Conservation (phyloP, 2,797 vertebrate genomes). For the Tapirus indicus region DNA sequence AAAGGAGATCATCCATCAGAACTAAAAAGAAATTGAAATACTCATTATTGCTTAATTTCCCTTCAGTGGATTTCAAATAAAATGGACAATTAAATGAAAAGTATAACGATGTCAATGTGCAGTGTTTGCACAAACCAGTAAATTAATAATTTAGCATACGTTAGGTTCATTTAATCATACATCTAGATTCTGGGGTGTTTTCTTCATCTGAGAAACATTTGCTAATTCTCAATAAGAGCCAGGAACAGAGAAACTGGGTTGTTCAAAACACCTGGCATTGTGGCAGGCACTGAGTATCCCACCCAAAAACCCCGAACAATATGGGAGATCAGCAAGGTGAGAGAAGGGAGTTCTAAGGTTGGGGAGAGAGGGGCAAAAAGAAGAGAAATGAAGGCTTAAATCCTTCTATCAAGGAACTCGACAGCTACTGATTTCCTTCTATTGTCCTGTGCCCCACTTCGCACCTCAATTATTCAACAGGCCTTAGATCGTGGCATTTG, state of each 20-base stretch:
- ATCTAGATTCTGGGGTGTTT: neutral
- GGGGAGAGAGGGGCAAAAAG: too few species aligned
- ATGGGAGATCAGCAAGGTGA: neutral
- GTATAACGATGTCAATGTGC: neutral
- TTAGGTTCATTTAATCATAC: neutral
- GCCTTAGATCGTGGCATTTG: neutral
- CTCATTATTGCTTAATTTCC: neutral
- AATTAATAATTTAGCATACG: neutral
- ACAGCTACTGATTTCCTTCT: neutral
- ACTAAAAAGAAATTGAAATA: neutral
- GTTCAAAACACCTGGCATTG: neutral
- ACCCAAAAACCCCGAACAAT: neutral
- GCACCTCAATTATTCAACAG: neutral
- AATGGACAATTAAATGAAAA: neutral
- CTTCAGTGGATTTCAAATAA: conserved; percentile 55
- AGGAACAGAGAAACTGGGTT: conserved; percentile 8
- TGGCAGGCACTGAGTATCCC: neutral
- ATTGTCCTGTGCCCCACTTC: neutral
- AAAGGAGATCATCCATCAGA: neutral
- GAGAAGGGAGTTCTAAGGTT: neutral
- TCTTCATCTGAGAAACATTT: conserved; percentile 48
- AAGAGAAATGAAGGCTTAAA: neutral
- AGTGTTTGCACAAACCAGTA: neutral
- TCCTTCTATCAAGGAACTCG: neutral
- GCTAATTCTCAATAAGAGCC: neutral